These are phyloP conservation scores for Xestobium rufovillosum DNA, from an alignment of 2,888 invertebrate genomes.

Conservation along the genomic window DNA sequence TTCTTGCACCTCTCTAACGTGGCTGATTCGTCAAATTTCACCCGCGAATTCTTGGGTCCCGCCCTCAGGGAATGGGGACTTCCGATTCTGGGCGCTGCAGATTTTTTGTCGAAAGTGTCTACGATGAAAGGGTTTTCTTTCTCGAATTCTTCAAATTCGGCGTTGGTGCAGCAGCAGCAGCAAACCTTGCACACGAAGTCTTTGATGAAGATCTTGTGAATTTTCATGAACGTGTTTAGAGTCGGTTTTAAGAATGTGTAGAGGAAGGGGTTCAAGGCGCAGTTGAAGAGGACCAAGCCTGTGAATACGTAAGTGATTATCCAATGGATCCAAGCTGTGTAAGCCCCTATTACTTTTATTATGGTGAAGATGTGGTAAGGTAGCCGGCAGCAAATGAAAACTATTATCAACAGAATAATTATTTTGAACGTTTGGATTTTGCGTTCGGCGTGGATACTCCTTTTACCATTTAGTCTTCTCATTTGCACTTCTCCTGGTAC, in stretches of 20 bases:
- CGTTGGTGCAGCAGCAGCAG: constrained; percentile 37
- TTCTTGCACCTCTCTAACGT: constrained; percentile 12
- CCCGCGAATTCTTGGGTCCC: constrained; percentile 4
- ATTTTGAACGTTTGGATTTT: constrained; percentile 52
- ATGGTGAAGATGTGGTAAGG: constrained; percentile 50
- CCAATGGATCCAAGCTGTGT: constrained; percentile 34
- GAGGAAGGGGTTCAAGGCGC: constrained; percentile 51
- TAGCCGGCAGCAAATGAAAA: constrained; percentile 48
- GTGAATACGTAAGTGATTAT: constrained; percentile 46
- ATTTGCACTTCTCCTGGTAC: constrained; percentile 9
- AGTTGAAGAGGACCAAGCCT: constrained; percentile 47
- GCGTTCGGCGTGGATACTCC: constrained; percentile 34
- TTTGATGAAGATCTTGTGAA: constrained; percentile 23
- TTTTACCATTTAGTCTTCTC: constrained; percentile 20
- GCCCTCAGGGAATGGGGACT: constrained; percentile 12
- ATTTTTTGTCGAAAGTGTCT: constrained; percentile 16
- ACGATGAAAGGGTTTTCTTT: constrained; percentile 31
- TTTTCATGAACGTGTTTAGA: constrained; percentile 30
- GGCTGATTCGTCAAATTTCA: constrained; percentile 8
- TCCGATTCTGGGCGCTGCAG: too few relatives aligned
- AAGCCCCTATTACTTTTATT: constrained; percentile 38
- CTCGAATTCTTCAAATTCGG: constrained; percentile 40
- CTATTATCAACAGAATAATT: constrained; percentile 48
- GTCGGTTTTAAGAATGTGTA: constrained; percentile 54
- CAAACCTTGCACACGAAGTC: constrained; percentile 36